Evolutionary conservation across 2,888 invertebrate species (phyloP).

Genomic region (Bellardia pandia): DNA sequence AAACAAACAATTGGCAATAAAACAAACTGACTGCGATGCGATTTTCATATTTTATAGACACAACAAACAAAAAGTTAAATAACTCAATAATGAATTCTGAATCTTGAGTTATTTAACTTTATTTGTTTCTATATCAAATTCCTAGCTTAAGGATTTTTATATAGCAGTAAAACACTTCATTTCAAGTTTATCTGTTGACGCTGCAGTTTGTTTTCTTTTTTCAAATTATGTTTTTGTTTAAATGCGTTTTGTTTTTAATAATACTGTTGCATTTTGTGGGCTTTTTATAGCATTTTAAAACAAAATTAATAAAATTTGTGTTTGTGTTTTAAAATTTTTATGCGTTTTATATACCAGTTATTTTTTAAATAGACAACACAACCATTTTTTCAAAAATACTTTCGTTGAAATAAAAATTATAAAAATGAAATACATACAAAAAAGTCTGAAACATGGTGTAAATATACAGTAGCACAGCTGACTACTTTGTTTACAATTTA

Average conservation of each 20-base stretch:
- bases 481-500: no score
- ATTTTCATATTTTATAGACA: no score
- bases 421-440: neutral
- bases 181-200: neutral
- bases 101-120: no score
- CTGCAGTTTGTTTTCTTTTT: neutral
- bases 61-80: no score
- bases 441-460: constrained; percentile 54
- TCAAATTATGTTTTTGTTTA: constrained; percentile 44
- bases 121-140: no score
- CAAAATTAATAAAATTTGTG: constrained; percentile 26
- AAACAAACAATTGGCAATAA: no score
- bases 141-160: no score
- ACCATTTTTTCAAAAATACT: constrained; percentile 49
- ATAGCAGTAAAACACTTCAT: no score
- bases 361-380: constrained; percentile 48
- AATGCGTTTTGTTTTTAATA: constrained; percentile 54
- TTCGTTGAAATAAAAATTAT: constrained; percentile 12
- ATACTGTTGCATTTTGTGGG: constrained; percentile 61
- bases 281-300: constrained; percentile 1
- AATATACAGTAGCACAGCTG: no score
- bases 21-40: no score
- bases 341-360: constrained; percentile 54
- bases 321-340: constrained; percentile 32
- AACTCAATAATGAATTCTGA: no score